Conservation (phyloP, 2,888 invertebrate species). For the Limenitis arthemis region DNA sequence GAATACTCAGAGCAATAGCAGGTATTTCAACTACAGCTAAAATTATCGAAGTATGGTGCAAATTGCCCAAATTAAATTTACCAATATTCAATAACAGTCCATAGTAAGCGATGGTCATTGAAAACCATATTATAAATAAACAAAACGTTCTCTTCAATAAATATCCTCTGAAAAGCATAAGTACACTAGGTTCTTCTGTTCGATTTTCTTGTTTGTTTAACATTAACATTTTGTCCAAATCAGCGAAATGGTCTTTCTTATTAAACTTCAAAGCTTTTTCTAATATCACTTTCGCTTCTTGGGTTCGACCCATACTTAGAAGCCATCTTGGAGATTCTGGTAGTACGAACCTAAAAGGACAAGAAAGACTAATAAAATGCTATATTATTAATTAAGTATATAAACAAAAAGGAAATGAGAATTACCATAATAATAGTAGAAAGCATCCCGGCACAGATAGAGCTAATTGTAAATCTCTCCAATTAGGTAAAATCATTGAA, state of each 20-base stretch:
- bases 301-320: slow-evolving; percentile 78
- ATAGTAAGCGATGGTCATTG: slow-evolving; percentile 84
- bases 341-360: slow-evolving; percentile 75
- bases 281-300: slow-evolving; percentile 77
- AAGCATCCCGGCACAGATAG: slow-evolving; percentile 81
- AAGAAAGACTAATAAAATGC: neutral
- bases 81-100: slow-evolving; percentile 81
- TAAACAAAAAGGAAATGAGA: slow-evolving; percentile 11
- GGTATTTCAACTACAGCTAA: slow-evolving; percentile 85
- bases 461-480: slow-evolving; percentile 80
- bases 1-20: slow-evolving; percentile 82
- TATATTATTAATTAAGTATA: neutral
- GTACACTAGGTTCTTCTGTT: slow-evolving; percentile 68
- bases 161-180: slow-evolving; percentile 77
- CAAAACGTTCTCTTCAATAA: slow-evolving; percentile 79
- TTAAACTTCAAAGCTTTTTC: slow-evolving; percentile 78
- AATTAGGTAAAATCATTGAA: slow-evolving; percentile 79
- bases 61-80: slow-evolving; percentile 80
- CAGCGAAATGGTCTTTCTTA: slow-evolving; percentile 74
- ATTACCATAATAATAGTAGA: slow-evolving; percentile 77
- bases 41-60: slow-evolving; percentile 81
- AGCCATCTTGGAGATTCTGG: slow-evolving; percentile 89
- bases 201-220: slow-evolving; percentile 57
- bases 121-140: slow-evolving; percentile 82
- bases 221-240: slow-evolving; percentile 78